These are phyloP conservation scores for Acromyrmex heyeri DNA, from an alignment of 1,140 invertebrate species.

Conservation along the genomic window DNA sequence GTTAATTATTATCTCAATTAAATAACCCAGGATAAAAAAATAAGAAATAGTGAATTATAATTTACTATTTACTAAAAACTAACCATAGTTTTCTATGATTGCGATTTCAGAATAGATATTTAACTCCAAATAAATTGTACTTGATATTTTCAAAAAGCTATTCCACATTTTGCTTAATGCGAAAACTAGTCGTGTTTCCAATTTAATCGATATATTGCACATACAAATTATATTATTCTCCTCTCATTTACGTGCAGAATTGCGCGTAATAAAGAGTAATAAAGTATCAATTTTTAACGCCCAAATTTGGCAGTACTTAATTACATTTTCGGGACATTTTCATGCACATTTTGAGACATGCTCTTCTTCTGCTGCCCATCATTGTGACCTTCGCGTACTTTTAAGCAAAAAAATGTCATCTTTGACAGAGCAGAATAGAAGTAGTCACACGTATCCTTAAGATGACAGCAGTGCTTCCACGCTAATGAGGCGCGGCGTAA, in stretches of 20 bases:
- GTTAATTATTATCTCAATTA: conserved; percentile 2
- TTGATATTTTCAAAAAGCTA: not conserved
- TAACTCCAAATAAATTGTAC: not conserved
- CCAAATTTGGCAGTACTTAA: not conserved
- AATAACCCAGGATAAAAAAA: not conserved
- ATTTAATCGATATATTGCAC: not conserved
- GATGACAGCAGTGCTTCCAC: conserved; percentile 75
- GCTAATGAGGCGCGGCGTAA: conserved; percentile 87
- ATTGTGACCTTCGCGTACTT: not conserved
- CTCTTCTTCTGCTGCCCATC: not conserved
- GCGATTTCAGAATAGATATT: not conserved
- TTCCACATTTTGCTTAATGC: not conserved
- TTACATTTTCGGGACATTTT: conserved; percentile 16
- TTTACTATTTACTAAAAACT: too few species aligned
- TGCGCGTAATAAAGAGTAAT: not conserved
- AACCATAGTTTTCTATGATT: not conserved
- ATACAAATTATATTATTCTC: not conserved
- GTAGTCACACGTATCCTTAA: conserved; percentile 77
- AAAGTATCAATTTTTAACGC: not conserved
- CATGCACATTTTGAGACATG: not conserved
- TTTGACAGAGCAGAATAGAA: conserved; percentile 73
- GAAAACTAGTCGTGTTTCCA: not conserved
- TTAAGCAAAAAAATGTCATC: conserved; percentile 72
- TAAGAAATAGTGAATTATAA: not conserved
- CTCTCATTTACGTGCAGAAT: not conserved